Conservation (phyloP, 2,888 invertebrate genomes). For the Synanthedon andrenaeformis region DNA sequence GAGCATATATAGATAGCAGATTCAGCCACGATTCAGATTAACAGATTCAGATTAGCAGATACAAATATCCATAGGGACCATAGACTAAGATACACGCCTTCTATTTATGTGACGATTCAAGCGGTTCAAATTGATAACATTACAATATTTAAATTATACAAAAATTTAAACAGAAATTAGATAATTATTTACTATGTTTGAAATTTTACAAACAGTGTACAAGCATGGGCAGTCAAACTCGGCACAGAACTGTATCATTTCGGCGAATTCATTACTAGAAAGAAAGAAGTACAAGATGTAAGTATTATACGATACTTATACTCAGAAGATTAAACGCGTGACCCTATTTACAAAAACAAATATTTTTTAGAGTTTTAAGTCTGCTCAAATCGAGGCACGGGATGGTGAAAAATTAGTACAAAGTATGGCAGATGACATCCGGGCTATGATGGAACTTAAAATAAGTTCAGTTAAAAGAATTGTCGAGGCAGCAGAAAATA, state of each 20-base stretch:
- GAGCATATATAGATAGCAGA: background rate
- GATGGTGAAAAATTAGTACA: constrained; percentile 83
- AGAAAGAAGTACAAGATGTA: constrained; percentile 83
- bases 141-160: too few relatives aligned
- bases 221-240: constrained; percentile 85
- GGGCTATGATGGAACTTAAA: constrained; percentile 89
- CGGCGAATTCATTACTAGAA: constrained; percentile 83
- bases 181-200: background rate
- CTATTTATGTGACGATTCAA: too few relatives aligned
- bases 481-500: constrained; percentile 88
- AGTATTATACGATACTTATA: constrained; percentile 29
- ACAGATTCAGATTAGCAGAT: too few relatives aligned
- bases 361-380: constrained; percentile 77
- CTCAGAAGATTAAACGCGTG: background rate
- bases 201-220: constrained; percentile 67
- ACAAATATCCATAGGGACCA: background rate
- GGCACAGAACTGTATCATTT: constrained; percentile 84
- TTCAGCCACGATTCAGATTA: background rate
- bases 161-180: too few relatives aligned
- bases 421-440: constrained; percentile 86
- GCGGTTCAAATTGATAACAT: too few relatives aligned
- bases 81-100: too few relatives aligned
- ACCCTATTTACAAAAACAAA: background rate
- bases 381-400: constrained; percentile 78
- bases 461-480: constrained; percentile 89